These are phyloP conservation scores for Triplophysa yarkandensis DNA, from an alignment of 2,797 vertebrate genomes.

Conservation along the genomic window DNA sequence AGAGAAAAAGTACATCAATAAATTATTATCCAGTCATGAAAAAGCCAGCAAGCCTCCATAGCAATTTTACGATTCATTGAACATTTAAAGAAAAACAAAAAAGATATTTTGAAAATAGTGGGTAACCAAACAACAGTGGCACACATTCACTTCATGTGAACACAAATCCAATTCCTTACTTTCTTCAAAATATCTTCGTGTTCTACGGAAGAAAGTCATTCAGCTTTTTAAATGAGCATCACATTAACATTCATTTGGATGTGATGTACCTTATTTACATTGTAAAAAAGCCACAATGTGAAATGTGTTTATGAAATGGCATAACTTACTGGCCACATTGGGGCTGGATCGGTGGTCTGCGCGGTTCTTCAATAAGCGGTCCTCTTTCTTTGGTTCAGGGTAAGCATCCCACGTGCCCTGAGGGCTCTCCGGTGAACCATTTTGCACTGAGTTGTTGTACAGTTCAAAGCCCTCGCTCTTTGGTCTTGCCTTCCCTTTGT, in stretches of 20 bases:
- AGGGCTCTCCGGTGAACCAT: constrained; percentile 93
- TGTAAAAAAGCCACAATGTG: neutral
- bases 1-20: constrained; percentile 8
- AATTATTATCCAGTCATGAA: too few relatives aligned
- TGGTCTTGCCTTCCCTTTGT: constrained; percentile 90
- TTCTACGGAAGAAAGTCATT: too few relatives aligned
- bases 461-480: constrained; percentile 99
- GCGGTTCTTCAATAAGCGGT: constrained; percentile 90
- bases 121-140: too few relatives aligned
- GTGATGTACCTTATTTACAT: neutral
- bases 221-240: too few relatives aligned
- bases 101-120: too few relatives aligned
- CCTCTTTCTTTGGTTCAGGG: constrained; percentile 93
- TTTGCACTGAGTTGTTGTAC: constrained; percentile 90
- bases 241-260: too few relatives aligned
- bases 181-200: too few relatives aligned
- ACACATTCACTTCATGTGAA: too few relatives aligned
- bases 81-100: too few relatives aligned
- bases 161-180: too few relatives aligned
- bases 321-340: constrained; percentile 93
- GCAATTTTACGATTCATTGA: too few relatives aligned
- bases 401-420: constrained; percentile 89
- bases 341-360: constrained; percentile 96
- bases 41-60: too few relatives aligned
- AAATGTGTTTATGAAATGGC: neutral